Base-by-base conservation (phyloP, 2,113 vertebrate species). In the Melanerpes formicivorus region DNA sequence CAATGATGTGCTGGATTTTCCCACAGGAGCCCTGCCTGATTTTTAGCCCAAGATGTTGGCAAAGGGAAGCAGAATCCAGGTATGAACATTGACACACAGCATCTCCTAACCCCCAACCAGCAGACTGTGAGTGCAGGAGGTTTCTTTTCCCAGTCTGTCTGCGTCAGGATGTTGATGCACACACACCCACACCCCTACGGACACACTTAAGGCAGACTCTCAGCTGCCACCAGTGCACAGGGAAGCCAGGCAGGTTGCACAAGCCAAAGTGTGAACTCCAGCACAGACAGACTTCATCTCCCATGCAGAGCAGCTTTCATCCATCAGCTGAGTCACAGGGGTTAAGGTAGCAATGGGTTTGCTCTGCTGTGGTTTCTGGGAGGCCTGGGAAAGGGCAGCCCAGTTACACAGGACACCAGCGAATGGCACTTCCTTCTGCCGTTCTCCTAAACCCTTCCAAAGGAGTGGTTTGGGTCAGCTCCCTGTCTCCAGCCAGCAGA, bases 141-240 rank as follows among this genome's bases (percentile, higher is more conserved):
- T 9, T 2, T 34, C 50, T 77, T 72, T 60, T 46, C 50, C 50
- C 8, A 4, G 21, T 9, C 11, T 12, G 10, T 14, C 3, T 2
- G 8, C 27, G 54, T 40, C 44, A 37, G 21, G 54, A 11, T 21
- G 73, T 15, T 14, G 19, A 79, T 22, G 42, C 34, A 32, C 15
- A 34, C n/a, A 19, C 4, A 1, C 2, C 19, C 9, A 14, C 27
- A 10, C 16, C 15, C 16, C 15, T 18, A 30, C 0, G 0, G 32
- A n/a, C 44, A 42, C 6, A 18, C 11, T 32, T 8, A 14, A 48
- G 25, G 42, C 2, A 62, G 50, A 9, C 59, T 83, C 81, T 50
- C 0, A 1, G 37, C 54, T 3, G 4, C 22, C 37, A n/a, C 12
- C 29, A 5, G 37, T 14, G 6, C 34, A 12, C 32, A n/a, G 16